phyloP scores from a whole-genome alignment of 2,113 vertebrate species.

The Amblyornis subalaris region DNA sequence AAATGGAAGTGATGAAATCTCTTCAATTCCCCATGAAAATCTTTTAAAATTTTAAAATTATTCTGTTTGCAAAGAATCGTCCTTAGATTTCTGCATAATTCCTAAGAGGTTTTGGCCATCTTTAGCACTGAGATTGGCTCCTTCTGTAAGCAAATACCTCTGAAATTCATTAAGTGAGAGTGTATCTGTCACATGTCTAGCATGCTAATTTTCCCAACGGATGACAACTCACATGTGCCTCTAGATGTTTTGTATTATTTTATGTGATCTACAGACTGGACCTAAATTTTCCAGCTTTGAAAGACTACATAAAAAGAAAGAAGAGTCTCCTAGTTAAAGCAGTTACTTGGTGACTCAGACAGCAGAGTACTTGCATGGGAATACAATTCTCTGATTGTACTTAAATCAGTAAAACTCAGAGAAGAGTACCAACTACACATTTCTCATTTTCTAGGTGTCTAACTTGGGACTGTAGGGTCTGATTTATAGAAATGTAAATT shows the following conservation, averaged over 20 bases:
- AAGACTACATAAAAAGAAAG: background rate
- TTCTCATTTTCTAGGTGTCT: constrained; percentile 7
- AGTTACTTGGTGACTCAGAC: background rate
- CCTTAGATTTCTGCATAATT: background rate
- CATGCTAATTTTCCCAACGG: background rate
- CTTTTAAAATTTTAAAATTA: background rate
- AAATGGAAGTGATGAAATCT: background rate
- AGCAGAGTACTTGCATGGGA: background rate
- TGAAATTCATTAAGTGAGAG: background rate
- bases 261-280: background rate
- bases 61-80: background rate
- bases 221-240: background rate
- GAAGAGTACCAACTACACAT: background rate
- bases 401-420: background rate
- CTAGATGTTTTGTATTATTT: background rate
- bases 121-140: background rate
- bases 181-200: background rate
- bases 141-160: background rate
- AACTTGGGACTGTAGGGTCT: background rate
- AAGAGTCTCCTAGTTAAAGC: background rate
- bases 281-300: background rate
- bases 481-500: constrained; percentile 10
- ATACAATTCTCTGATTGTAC: background rate
- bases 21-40: background rate
- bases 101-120: background rate